These are phyloP conservation scores for Cylindroiulus punctatus DNA, from an alignment of 2,888 invertebrate genomes.

Conservation along the genomic window DNA sequence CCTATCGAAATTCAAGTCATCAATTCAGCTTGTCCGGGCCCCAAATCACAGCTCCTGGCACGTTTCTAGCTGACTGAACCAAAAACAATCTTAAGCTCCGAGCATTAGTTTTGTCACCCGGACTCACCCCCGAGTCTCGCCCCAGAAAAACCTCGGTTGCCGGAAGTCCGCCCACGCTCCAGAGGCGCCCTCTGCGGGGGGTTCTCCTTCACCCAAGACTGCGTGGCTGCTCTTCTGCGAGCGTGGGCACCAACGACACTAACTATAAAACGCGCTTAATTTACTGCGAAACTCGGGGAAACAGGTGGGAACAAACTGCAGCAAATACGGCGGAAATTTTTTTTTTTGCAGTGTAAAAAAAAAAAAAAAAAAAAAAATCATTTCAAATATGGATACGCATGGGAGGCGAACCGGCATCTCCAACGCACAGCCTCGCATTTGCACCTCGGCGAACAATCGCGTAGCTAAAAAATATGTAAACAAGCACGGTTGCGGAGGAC, in stretches of 20 bases:
- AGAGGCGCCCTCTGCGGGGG: neutral
- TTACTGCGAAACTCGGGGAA: neutral
- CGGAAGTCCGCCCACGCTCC: conserved; percentile 5
- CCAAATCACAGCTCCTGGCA: too few species aligned
- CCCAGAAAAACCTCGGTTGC: neutral
- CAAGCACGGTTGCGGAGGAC: conserved; percentile 17
- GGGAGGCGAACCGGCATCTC: neutral
- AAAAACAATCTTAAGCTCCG: neutral
- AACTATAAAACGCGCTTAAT: neutral
- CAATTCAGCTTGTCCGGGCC: too few species aligned
- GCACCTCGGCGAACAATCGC: neutral
- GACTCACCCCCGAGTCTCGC: neutral
- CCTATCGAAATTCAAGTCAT: too few species aligned
- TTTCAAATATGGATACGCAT: neutral
- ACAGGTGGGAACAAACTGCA: neutral
- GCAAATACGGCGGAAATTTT: neutral
- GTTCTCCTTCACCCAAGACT: neutral
- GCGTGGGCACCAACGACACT: conserved; percentile 6
- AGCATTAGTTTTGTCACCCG: neutral
- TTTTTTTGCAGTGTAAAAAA: neutral
- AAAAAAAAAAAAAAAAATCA: too few species aligned
- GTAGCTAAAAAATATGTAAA: neutral
- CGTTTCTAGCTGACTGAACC: too few species aligned
- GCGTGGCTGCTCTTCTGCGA: neutral
- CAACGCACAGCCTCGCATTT: neutral